Conservation (phyloP, 92 coral and sea anemone genomes). For the Pocillopora grandis region DNA sequence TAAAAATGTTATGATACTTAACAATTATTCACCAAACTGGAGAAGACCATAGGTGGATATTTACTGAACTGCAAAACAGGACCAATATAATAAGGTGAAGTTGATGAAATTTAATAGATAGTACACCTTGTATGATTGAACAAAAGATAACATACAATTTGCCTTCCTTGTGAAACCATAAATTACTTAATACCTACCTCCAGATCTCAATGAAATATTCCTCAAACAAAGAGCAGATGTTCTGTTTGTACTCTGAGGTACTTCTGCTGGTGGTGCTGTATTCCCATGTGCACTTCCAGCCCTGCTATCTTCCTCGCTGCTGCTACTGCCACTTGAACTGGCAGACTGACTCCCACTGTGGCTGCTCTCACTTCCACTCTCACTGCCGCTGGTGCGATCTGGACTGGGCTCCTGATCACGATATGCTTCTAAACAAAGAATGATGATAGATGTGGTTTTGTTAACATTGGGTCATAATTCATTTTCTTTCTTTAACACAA, state of each 20-base stretch:
- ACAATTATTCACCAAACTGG: not conserved
- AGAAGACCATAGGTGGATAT: not conserved
- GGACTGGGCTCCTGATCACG: slow-evolving; percentile 68
- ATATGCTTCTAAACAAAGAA: slow-evolving; percentile 45
- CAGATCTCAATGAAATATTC: slow-evolving; percentile 86
- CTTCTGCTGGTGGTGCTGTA: slow-evolving; percentile 58
- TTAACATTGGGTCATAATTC: too few species aligned
- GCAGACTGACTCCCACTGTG: slow-evolving; percentile 79
- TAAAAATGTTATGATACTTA: not conserved
- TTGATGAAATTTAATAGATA: too few species aligned
- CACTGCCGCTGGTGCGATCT: slow-evolving; percentile 80
- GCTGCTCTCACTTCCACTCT: slow-evolving; percentile 80
- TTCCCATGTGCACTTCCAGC: slow-evolving; percentile 65
- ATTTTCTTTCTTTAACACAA: too few species aligned
- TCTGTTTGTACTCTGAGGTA: slow-evolving; percentile 56
- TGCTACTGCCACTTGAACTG: slow-evolving; percentile 72
- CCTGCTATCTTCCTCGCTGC: slow-evolving; percentile 80
- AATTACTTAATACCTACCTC: slow-evolving; percentile 54
- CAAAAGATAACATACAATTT: not conserved
- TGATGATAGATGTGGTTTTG: too few species aligned
- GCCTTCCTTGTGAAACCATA: not conserved
- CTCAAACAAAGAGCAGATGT: slow-evolving; percentile 80
- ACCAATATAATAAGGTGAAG: too few species aligned
- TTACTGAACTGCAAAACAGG: too few species aligned
- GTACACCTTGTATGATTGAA: not conserved